Conservation (phyloP, 2,797 vertebrate genomes). For the Ceyx erithaca region DNA sequence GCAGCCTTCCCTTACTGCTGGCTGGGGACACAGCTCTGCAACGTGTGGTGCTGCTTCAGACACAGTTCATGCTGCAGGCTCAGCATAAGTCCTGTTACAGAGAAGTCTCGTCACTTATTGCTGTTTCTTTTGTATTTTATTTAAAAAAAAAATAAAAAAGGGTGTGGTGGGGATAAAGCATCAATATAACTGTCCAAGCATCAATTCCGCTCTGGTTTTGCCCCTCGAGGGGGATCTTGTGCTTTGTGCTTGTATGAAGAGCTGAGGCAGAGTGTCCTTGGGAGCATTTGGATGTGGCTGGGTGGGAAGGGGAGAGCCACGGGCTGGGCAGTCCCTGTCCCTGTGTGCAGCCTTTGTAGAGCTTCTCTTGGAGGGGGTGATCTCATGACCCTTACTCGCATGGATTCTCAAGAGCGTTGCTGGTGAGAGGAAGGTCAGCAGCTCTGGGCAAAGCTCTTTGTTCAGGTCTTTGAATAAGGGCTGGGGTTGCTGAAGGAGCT, state of each 20-base stretch:
- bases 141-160: neutral
- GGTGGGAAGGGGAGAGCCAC: neutral
- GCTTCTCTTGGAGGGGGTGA: neutral
- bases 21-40: neutral
- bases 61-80: neutral
- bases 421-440: neutral
- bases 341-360: neutral
- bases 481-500: neutral
- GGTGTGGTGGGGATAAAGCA: neutral
- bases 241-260: neutral
- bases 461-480: neutral
- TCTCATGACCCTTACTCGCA: neutral
- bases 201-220: neutral
- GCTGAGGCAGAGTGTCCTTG: neutral
- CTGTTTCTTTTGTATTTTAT: neutral
- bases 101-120: neutral
- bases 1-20: neutral
- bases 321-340: neutral
- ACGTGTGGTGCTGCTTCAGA: neutral
- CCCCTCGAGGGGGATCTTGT: neutral
- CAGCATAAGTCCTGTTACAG: neutral
- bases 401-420: neutral
- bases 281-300: neutral
- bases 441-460: neutral
- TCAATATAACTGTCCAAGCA: neutral